Percentiles rank a stretch among this genome's conserved stretches.
These are phyloP conservation scores for Echinarachnius parma DNA, from an alignment of 53 echinoderm and acorn worm species.

Conservation along the genomic window DNA sequence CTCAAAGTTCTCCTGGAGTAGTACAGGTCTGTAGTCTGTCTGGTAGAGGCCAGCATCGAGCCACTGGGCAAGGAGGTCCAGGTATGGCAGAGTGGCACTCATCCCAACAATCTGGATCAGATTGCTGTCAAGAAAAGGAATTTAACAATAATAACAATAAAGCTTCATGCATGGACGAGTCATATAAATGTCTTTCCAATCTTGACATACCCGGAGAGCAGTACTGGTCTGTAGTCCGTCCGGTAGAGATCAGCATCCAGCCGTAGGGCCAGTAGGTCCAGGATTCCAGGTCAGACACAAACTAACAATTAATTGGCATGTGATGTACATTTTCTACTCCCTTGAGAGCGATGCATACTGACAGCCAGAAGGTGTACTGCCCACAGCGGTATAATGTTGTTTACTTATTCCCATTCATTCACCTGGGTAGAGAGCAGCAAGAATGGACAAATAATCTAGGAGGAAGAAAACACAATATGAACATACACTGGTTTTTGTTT, in stretches of 20 bases:
- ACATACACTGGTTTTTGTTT: no score
- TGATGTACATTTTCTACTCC: no score
- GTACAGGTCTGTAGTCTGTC: conserved; percentile 79
- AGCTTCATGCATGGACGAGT: conserved; percentile 62
- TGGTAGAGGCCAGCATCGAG: conserved; percentile 82
- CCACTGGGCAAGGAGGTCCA: conserved; percentile 80
- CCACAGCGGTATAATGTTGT: no score
- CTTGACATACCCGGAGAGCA: conserved; percentile 85
- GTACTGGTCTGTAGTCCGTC: conserved; percentile 91
- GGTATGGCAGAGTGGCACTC: conserved; percentile 90
- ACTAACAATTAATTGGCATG: no score
- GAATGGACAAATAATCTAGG: no score
- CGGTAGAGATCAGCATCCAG: conserved; percentile 93
- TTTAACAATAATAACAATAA: no score
- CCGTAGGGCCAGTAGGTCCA: conserved; percentile 85
- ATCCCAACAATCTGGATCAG: conserved; percentile 80
- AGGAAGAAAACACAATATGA: no score
- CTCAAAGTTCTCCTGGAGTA: conserved; percentile 70
- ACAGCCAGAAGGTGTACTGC: no score
- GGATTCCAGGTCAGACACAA: no score
- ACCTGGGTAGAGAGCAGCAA: no score
- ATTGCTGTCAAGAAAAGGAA: conserved; percentile 4
- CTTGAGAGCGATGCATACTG: no score
- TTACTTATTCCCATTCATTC: no score
- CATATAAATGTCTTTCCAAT: conserved; percentile 67